Conservation (phyloP, 64 coral and sea anemone species). For the Porites lutea region DNA sequence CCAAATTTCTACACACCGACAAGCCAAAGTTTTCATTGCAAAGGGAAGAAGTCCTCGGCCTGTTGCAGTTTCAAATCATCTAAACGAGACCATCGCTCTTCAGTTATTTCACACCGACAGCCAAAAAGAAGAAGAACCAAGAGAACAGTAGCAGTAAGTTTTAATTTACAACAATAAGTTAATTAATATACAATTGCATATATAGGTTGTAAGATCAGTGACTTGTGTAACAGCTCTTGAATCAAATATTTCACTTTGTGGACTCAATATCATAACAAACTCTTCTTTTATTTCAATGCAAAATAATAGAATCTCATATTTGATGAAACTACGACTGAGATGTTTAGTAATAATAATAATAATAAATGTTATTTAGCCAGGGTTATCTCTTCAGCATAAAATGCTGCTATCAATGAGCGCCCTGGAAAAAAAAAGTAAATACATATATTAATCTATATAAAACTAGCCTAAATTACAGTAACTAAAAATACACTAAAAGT, state of each 20-base stretch:
- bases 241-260: constrained; percentile 11
- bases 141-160: constrained; percentile 8
- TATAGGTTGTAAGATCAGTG: constrained; percentile 18
- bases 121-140: constrained; percentile 26
- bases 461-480: too few relatives aligned
- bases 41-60: constrained; percentile 21
- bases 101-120: constrained; percentile 20
- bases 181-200: neutral
- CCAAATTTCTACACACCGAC: neutral
- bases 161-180: constrained; percentile 18
- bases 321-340: constrained; percentile 12
- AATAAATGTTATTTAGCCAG: too few relatives aligned
- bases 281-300: constrained; percentile 11
- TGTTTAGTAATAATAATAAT: neutral
- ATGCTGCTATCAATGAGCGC: too few relatives aligned
- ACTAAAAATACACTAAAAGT: too few relatives aligned
- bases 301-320: constrained; percentile 15
- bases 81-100: constrained; percentile 23
- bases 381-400: too few relatives aligned
- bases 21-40: constrained; percentile 1
- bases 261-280: constrained; percentile 24
- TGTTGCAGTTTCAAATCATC: constrained; percentile 6
- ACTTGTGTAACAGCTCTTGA: constrained; percentile 10
- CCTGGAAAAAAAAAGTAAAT: too few relatives aligned
- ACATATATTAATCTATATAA: too few relatives aligned